phyloP scores from a whole-genome alignment of 2,888 invertebrate genomes.

The Drosophila mayaguana region DNA sequence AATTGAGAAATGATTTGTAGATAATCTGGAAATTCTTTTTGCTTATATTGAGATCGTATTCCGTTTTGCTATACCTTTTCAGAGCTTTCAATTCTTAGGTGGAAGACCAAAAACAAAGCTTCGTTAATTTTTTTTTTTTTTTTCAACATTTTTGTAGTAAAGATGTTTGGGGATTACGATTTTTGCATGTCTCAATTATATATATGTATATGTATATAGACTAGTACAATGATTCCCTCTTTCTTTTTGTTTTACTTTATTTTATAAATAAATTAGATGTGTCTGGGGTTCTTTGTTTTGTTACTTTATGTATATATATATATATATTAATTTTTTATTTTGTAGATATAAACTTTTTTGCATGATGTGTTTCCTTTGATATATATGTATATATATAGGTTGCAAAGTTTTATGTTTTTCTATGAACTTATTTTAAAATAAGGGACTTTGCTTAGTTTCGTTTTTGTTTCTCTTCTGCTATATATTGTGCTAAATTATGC shows the following conservation, averaged over 20 bases:
- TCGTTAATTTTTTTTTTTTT: neutral
- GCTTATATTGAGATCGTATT: conserved; percentile 49
- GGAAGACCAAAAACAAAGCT: conserved; percentile 30
- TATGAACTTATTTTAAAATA: conserved; percentile 36
- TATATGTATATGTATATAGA: conserved; percentile 41
- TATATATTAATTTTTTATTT: conserved; percentile 44
- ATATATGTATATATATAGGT: conserved; percentile 38
- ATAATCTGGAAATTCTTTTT: conserved; percentile 28
- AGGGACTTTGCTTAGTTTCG: conserved; percentile 16
- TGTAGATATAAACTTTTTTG: conserved; percentile 64
- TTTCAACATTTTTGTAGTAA: neutral
- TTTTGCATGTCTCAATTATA: conserved; percentile 36
- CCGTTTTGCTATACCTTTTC: neutral
- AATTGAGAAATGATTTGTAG: conserved; percentile 35
- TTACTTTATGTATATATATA: conserved; percentile 29
- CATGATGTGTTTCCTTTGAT: conserved; percentile 68
- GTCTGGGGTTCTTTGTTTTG: conserved; percentile 40
- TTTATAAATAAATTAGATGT: conserved; percentile 77
- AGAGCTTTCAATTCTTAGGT: conserved; percentile 7
- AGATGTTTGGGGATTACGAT: conserved; percentile 30
- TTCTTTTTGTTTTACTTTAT: conserved; percentile 54
- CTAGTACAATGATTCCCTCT: conserved; percentile 70
- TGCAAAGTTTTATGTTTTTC: conserved; percentile 14
- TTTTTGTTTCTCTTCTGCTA: conserved; percentile 22
- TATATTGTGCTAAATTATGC: conserved; percentile 69